A percentile compares a stretch with the other conserved stretches of the same genome.
These are phyloP conservation scores for Desmodus rotundus DNA, from an alignment of 2,113 vertebrate genomes.

Conservation along the genomic window DNA sequence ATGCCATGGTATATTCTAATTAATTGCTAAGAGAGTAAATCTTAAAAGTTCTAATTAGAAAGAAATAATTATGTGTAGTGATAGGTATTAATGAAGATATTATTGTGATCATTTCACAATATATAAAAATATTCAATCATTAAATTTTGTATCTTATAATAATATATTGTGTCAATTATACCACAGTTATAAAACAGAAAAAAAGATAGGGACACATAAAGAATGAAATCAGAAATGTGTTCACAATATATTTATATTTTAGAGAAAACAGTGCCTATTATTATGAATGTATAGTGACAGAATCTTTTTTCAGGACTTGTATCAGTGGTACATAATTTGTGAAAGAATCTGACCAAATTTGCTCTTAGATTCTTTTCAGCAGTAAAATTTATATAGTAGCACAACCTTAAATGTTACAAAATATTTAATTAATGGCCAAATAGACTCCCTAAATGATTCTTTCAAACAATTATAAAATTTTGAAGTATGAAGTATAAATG, in stretches of 20 bases:
- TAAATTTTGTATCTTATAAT: too few relatives aligned
- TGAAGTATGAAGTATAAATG: not conserved
- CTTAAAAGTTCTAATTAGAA: not conserved
- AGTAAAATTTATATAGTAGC: not conserved
- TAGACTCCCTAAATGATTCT: not conserved
- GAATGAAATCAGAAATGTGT: slow-evolving; percentile 29
- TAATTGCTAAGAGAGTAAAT: not conserved
- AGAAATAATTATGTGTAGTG: not conserved
- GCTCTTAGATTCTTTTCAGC: not conserved
- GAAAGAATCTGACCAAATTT: not conserved
- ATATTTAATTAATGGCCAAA: not conserved
- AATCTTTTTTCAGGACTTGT: not conserved
- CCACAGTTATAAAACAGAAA: too few relatives aligned
- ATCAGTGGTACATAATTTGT: not conserved
- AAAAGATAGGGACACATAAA: not conserved
- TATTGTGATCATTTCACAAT: not conserved
- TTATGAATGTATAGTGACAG: not conserved
- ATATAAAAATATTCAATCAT: too few relatives aligned
- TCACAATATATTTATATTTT: slow-evolving; percentile 45
- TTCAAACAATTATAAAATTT: not conserved
- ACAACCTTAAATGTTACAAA: not conserved
- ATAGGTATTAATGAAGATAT: too few relatives aligned
- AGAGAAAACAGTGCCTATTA: slow-evolving; percentile 40
- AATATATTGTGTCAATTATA: too few relatives aligned
- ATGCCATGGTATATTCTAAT: not conserved